Percentiles rank a stretch among this genome's conserved stretches.
Conservation (phyloP, 2,888 invertebrate genomes). For the Drosophila mulleri region DNA sequence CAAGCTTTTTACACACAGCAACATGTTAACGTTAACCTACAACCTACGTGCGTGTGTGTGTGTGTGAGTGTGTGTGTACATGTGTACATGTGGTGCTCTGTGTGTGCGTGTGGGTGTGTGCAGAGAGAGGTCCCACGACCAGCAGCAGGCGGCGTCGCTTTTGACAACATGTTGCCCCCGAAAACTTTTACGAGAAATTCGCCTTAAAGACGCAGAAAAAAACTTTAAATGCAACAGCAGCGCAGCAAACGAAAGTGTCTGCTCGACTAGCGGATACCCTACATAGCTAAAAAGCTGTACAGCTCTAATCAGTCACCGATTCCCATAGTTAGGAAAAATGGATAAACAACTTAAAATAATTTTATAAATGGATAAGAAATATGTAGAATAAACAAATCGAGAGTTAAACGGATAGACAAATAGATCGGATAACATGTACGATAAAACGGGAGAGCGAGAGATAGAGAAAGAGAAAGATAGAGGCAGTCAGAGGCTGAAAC, state of each 20-base stretch:
- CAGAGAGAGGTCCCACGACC: conserved; percentile 28
- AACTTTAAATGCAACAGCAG: conserved; percentile 37
- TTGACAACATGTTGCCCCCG: conserved; percentile 57
- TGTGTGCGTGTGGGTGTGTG: conserved; percentile 1
- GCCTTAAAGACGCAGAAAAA: conserved; percentile 44
- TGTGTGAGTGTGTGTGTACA: not conserved
- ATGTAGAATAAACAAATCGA: no score
- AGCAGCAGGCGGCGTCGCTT: conserved; percentile 50
- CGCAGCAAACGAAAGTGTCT: not conserved
- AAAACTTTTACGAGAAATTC: conserved; percentile 50
- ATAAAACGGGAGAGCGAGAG: no score
- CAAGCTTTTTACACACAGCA: conserved; percentile 46
- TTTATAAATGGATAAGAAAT: not conserved
- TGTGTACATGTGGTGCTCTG: conserved; percentile 7
- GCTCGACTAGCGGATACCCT: conserved; percentile 3
- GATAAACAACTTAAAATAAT: not conserved
- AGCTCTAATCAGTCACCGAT: no score
- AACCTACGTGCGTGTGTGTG: conserved; percentile 12
- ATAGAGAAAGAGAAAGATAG: not conserved
- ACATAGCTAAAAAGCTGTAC: not conserved
- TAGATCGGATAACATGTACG: no score
- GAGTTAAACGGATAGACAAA: not conserved
- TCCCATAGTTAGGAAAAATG: not conserved
- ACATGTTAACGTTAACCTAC: conserved; percentile 25
- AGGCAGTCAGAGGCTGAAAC: not conserved